These are phyloP conservation scores for Micromussa lordhowensis DNA, from an alignment of 92 coral and sea anemone genomes.

Conservation along the genomic window DNA sequence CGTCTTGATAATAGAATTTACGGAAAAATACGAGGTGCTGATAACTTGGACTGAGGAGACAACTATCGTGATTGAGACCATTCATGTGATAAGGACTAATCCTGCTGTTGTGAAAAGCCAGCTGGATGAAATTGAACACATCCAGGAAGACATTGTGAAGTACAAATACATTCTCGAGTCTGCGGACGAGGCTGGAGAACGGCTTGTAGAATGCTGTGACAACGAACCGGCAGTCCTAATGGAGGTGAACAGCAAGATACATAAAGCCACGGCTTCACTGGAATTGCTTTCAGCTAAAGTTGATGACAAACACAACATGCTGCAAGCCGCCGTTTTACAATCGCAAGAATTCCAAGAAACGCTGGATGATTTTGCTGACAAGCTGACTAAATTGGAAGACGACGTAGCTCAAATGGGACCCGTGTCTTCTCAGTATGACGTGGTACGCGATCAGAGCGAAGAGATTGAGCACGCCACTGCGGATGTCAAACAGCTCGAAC, in stretches of 20 bases:
- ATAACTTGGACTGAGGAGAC: slow-evolving; percentile 85
- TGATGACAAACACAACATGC: slow-evolving; percentile 80
- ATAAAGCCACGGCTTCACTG: slow-evolving; percentile 70
- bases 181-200: slow-evolving; percentile 82
- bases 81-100: slow-evolving; percentile 73
- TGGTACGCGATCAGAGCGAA: slow-evolving; percentile 82
- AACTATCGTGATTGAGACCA: slow-evolving; percentile 75
- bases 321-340: slow-evolving; percentile 85
- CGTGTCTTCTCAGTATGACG: slow-evolving; percentile 83
- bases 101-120: slow-evolving; percentile 82
- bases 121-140: slow-evolving; percentile 82
- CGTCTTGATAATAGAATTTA: slow-evolving; percentile 78
- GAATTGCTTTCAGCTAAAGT: slow-evolving; percentile 79
- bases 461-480: slow-evolving; percentile 74
- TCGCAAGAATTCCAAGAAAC: slow-evolving; percentile 91
- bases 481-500: slow-evolving; percentile 92
- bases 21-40: slow-evolving; percentile 84
- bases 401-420: slow-evolving; percentile 73
- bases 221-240: slow-evolving; percentile 71
- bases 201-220: slow-evolving; percentile 80
- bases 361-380: slow-evolving; percentile 81
- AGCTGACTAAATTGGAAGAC: slow-evolving; percentile 82
- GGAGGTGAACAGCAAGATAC: slow-evolving; percentile 81
- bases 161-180: slow-evolving; percentile 81
- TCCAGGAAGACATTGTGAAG: slow-evolving; percentile 78